These are phyloP conservation scores for Pao palembangensis DNA, from an alignment of 2,113 vertebrate genomes.

Conservation along the genomic window DNA sequence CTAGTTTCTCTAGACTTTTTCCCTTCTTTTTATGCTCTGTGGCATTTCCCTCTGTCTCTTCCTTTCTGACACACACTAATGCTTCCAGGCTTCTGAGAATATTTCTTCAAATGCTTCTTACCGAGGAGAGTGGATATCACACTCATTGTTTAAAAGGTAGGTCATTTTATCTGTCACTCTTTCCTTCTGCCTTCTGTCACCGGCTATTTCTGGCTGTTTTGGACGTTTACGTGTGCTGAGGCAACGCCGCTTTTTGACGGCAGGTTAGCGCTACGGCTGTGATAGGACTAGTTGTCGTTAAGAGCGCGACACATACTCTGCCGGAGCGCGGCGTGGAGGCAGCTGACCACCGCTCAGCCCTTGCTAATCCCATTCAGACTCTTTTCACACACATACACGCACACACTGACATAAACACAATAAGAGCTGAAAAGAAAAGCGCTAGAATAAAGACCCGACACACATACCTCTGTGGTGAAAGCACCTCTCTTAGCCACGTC, in stretches of 20 bases:
- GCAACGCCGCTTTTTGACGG: slow-evolving; percentile 42
- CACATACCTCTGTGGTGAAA: slow-evolving; percentile 68
- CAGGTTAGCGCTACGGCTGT: slow-evolving; percentile 45
- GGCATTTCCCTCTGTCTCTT: slow-evolving; percentile 70
- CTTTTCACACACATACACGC: slow-evolving; percentile 6
- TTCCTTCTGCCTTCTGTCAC: neutral
- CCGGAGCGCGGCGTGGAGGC: slow-evolving; percentile 35
- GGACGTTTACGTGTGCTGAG: slow-evolving; percentile 19
- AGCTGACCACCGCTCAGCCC: slow-evolving; percentile 41
- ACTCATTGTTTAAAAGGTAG: slow-evolving; percentile 92
- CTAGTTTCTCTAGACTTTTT: slow-evolving; percentile 81
- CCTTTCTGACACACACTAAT: slow-evolving; percentile 80
- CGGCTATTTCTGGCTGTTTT: slow-evolving; percentile 37
- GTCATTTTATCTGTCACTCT: slow-evolving; percentile 76
- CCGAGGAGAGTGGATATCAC: slow-evolving; percentile 86
- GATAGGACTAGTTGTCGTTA: slow-evolving; percentile 65
- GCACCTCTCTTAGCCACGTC: slow-evolving; percentile 38
- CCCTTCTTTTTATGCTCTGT: slow-evolving; percentile 83
- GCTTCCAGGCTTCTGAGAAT: slow-evolving; percentile 78
- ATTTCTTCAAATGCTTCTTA: slow-evolving; percentile 94
- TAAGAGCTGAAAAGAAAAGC: slow-evolving; percentile 40
- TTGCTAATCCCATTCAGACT: slow-evolving; percentile 57
- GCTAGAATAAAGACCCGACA: slow-evolving; percentile 51
- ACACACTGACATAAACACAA: slow-evolving; percentile 51
- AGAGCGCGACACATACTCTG: slow-evolving; percentile 43